Evolutionary conservation across 30 jellyfish, hydroid and myxozoan genomes (phyloP).

Genomic region (Cassiopea xamachana): DNA sequence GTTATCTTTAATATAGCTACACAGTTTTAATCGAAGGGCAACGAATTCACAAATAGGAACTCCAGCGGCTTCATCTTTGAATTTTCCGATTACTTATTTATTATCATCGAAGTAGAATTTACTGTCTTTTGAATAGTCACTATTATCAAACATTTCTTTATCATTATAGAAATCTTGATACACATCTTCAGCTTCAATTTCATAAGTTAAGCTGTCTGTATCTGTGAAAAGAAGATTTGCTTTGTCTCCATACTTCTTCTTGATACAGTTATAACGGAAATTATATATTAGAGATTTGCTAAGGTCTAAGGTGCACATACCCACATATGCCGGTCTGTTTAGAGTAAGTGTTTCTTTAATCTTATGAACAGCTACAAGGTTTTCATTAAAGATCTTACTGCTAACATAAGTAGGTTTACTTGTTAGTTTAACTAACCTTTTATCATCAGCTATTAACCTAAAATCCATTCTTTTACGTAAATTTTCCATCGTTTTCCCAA

Average conservation of each 20-base stretch:
- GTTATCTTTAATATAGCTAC: constrained; percentile 31
- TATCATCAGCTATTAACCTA: background rate
- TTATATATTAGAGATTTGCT: constrained; percentile 72
- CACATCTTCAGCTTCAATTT: constrained; percentile 66
- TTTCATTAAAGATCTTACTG: constrained; percentile 36
- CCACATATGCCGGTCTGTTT: constrained; percentile 66
- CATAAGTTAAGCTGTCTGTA: constrained; percentile 73
- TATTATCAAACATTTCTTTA: constrained; percentile 28
- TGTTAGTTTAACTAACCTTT: constrained; percentile 2
- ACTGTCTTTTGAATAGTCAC: constrained; percentile 19
- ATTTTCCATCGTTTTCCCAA: constrained; percentile 84
- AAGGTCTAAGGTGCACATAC: constrained; percentile 61
- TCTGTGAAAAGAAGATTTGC: constrained; percentile 70
- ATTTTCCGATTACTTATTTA: constrained; percentile 57
- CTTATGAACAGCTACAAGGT: constrained; percentile 59
- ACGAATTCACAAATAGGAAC: constrained; percentile 49
- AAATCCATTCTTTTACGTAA: constrained; percentile 52
- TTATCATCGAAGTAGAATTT: constrained; percentile 14
- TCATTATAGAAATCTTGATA: constrained; percentile 47
- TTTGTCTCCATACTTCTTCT: constrained; percentile 32
- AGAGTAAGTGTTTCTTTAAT: constrained; percentile 23
- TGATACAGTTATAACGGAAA: constrained; percentile 68
- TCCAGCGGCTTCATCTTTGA: constrained; percentile 69
- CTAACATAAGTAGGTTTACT: constrained; percentile 51
- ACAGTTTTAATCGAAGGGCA: constrained; percentile 61